These are phyloP conservation scores for Yponomeuta cagnagella DNA, from an alignment of 2,888 invertebrate genomes.

Conservation along the genomic window DNA sequence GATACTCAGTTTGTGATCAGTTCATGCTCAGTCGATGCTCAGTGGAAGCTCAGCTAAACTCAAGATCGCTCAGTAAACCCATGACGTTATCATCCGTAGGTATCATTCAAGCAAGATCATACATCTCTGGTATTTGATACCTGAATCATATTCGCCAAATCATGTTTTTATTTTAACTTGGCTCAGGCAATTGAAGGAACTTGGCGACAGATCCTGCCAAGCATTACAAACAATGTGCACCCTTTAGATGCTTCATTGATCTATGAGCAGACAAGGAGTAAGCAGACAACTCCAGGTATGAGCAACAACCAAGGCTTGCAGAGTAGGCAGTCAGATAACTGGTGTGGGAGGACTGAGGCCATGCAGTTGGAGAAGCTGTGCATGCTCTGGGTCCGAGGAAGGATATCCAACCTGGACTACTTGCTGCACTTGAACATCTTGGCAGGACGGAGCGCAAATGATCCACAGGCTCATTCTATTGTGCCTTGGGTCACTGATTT, in stretches of 20 bases:
- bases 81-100: too few relatives aligned
- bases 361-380: conserved; percentile 72
- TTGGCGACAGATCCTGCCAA: conserved; percentile 79
- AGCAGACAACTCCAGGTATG: conserved; percentile 31
- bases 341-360: conserved; percentile 54
- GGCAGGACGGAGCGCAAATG: conserved; percentile 86
- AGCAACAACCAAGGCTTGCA: conserved; percentile 26
- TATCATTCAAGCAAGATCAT: too few relatives aligned
- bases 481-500: conserved; percentile 99
- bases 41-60: too few relatives aligned
- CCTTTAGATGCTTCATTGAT: conserved; percentile 61
- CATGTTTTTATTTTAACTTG: too few relatives aligned
- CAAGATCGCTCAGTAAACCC: too few relatives aligned
- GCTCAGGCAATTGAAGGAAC: too few relatives aligned
- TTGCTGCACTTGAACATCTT: conserved; percentile 90
- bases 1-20: too few relatives aligned
- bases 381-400: conserved; percentile 89
- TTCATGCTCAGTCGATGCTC: too few relatives aligned
- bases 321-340: conserved; percentile 39
- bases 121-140: too few relatives aligned
- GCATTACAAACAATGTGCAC: conserved; percentile 77
- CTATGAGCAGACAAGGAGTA: conserved; percentile 63
- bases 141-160: too few relatives aligned
- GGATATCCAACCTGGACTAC: conserved; percentile 95
- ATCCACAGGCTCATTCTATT: conserved; percentile 95